A percentile compares a stretch with the other conserved stretches of the same genome.
phyloP scores from a whole-genome alignment of 2,888 invertebrate genomes.

The Andrena minutula region DNA sequence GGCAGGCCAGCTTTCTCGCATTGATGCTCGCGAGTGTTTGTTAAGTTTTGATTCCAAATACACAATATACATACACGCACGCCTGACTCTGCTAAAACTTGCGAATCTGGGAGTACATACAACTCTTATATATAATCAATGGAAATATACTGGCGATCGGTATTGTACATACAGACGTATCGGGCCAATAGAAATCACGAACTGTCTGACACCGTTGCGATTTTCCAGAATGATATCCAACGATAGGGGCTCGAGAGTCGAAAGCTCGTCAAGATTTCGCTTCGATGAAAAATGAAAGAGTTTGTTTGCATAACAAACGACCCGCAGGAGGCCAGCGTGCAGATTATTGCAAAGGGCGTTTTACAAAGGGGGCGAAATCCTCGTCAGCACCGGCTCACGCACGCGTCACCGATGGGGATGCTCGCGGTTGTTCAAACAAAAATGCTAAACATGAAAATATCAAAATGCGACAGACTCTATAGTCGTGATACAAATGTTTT shows the following conservation, averaged over 20 bases:
- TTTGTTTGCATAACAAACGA: slow-evolving; percentile 64
- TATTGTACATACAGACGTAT: background rate
- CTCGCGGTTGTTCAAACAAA: slow-evolving; percentile 5
- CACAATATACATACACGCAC: too few species aligned
- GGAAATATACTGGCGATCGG: background rate
- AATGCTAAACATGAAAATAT: background rate
- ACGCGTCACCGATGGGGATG: slow-evolving; percentile 12
- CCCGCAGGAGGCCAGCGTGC: slow-evolving; percentile 54
- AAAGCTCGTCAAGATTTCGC: slow-evolving; percentile 36
- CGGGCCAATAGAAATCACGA: background rate
- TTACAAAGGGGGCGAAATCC: slow-evolving; percentile 41
- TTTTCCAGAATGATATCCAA: slow-evolving; percentile 24
- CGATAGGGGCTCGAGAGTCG: slow-evolving; percentile 13
- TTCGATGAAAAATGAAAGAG: slow-evolving; percentile 46
- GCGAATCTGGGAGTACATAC: too few species aligned
- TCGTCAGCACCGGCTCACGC: slow-evolving; percentile 31
- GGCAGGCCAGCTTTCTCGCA: slow-evolving; percentile 3
- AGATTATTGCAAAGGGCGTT: slow-evolving; percentile 53
- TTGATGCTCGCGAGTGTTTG: background rate
- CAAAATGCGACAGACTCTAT: background rate
- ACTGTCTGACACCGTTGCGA: background rate
- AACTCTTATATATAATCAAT: too few species aligned
- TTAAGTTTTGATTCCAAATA: background rate
- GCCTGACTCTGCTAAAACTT: too few species aligned
- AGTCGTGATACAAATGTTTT: background rate